Evolutionary conservation across 2,888 invertebrate genomes (phyloP).

Genomic region (Diplolepis rosae): DNA sequence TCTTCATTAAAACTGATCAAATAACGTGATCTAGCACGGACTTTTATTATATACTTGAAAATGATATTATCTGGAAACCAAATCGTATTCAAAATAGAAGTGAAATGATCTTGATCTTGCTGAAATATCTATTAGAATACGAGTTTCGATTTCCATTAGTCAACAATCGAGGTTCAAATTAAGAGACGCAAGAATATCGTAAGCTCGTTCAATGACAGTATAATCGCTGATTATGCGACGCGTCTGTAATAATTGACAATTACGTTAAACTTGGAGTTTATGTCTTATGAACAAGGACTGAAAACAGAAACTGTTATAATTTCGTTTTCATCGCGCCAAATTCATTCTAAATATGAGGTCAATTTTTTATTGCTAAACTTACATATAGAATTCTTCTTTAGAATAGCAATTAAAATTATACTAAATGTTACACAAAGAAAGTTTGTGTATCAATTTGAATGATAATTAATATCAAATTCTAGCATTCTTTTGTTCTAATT

Average conservation of each 20-base stretch:
- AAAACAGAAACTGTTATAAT: constrained; percentile 29
- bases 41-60: not conserved
- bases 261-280: constrained; percentile 58
- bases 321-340: not conserved
- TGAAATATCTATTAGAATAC: no score
- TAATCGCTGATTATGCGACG: constrained; percentile 54
- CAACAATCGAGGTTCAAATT: not conserved
- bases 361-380: not conserved
- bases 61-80: not conserved
- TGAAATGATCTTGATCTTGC: no score
- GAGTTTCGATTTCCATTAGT: not conserved
- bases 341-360: not conserved
- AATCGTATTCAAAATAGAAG: not conserved
- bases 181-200: not conserved
- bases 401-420: no score
- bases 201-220: constrained; percentile 33
- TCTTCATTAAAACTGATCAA: no score
- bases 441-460: no score
- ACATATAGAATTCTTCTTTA: no score
- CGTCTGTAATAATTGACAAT: constrained; percentile 60
- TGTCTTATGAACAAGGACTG: constrained; percentile 38
- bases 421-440: no score
- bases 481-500: no score
- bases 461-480: no score
- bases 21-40: no score